Percentiles rank a stretch among this genome's conserved stretches.
Evolutionary conservation across 2,888 invertebrate species (phyloP).

Genomic region (Panorpa germanica): DNA sequence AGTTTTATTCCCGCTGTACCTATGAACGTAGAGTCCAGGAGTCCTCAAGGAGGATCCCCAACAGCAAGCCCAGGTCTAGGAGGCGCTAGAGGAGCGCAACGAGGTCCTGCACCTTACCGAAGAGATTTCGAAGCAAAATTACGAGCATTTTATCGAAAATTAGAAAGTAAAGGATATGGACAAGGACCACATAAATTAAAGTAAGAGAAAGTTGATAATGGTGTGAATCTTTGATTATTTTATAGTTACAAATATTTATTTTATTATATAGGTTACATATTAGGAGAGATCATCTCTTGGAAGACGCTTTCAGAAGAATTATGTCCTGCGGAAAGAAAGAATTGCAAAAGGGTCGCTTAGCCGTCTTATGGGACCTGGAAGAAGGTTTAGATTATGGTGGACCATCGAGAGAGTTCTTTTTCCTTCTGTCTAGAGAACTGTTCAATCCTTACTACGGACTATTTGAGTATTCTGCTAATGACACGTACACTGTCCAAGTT

Average conservation of each 20-base stretch:
- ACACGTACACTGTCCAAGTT: conserved; percentile 91
- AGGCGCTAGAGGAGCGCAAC: conserved; percentile 45
- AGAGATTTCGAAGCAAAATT: conserved; percentile 91
- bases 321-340: conserved; percentile 94
- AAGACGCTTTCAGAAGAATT: conserved; percentile 91
- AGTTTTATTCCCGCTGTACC: conserved; percentile 82
- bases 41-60: conserved; percentile 40
- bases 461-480: conserved; percentile 95
- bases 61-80: conserved; percentile 63
- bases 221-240: conserved; percentile 2
- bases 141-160: conserved; percentile 80
- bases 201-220: conserved; percentile 32
- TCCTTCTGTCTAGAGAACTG: conserved; percentile 85
- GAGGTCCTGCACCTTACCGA: conserved; percentile 79
- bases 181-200: conserved; percentile 94
- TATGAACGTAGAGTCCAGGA: conserved; percentile 29
- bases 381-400: conserved; percentile 97
- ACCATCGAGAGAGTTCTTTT: conserved; percentile 94
- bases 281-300: conserved; percentile 77
- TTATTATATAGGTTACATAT: conserved; percentile 49
- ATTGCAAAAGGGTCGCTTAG: conserved; percentile 84
- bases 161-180: conserved; percentile 92
- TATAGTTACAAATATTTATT: neutral
- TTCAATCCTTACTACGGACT: conserved; percentile 98
- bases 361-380: conserved; percentile 87